A percentile compares a stretch with the other conserved stretches of the same genome.
Evolutionary conservation across 2,113 vertebrate species (phyloP).

Genomic region (Porphyrio hochstetteri): DNA sequence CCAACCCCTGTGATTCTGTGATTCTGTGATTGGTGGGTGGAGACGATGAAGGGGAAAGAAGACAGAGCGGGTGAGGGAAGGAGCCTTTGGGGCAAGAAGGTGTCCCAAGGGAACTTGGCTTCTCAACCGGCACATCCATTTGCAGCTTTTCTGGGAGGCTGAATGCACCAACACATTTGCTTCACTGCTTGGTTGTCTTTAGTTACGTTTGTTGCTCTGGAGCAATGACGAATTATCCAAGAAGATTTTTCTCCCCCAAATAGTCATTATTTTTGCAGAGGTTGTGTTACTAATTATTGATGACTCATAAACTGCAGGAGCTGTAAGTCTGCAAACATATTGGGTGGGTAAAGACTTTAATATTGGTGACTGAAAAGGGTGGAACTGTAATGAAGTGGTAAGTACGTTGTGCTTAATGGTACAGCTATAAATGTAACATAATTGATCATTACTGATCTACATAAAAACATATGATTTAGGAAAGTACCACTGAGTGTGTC

Average conservation of each 20-base stretch:
- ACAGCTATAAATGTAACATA: background rate
- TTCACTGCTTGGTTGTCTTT: background rate
- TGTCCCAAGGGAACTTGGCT: background rate
- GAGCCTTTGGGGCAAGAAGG: background rate
- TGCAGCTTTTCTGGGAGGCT: background rate
- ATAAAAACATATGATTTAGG: background rate
- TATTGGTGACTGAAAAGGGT: background rate
- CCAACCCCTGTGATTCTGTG: no score
- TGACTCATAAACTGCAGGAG: background rate
- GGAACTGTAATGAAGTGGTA: background rate
- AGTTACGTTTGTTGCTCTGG: background rate
- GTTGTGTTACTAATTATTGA: background rate
- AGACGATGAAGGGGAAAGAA: background rate
- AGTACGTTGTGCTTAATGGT: background rate
- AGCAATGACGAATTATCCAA: background rate
- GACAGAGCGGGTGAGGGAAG: fast-evolving
- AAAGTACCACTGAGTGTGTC: background rate
- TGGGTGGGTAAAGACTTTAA: background rate
- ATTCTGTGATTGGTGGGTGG: background rate
- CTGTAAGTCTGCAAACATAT: background rate
- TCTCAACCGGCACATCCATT: background rate
- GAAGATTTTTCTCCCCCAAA: background rate
- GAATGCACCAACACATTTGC: background rate
- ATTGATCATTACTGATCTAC: background rate
- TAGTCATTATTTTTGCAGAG: background rate